A percentile compares a stretch with the other conserved stretches of the same genome.
These are phyloP conservation scores for Coelopa frigida DNA, from an alignment of 1,140 invertebrate species.

Conservation along the genomic window DNA sequence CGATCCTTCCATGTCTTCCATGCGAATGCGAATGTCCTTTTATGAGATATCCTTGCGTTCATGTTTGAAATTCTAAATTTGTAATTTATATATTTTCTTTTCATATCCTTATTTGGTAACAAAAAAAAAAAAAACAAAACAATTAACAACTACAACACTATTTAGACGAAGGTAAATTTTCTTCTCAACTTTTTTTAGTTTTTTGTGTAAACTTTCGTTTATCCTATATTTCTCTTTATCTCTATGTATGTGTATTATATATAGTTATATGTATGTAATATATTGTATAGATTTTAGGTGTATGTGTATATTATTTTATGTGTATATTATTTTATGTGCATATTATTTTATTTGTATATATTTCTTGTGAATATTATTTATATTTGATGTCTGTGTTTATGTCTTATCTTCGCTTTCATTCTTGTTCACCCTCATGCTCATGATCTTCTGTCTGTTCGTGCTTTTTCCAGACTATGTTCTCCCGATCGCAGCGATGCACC, in stretches of 20 bases:
- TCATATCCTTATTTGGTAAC: conserved; percentile 12
- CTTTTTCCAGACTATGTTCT: conserved; percentile 46
- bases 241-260: background rate
- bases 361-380: background rate
- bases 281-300: too few species aligned
- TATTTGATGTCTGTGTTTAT: conserved; percentile 5
- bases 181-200: conserved; percentile 11
- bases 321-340: background rate
- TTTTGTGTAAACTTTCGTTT: conserved; percentile 12
- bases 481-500: conserved; percentile 47
- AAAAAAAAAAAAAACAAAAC: conserved; percentile 11
- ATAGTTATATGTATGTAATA: background rate
- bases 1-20: too few species aligned
- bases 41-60: too few species aligned
- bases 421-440: background rate
- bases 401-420: background rate
- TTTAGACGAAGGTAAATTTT: conserved; percentile 42
- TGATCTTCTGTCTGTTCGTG: background rate
- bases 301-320: too few species aligned
- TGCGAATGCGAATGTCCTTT: too few species aligned
- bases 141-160: conserved; percentile 37
- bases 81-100: conserved; percentile 14
- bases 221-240: conserved; percentile 1
- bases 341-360: background rate
- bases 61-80: too few species aligned